Conservation (phyloP, 2,113 vertebrate genomes). For the Ovibos moschatus region DNA sequence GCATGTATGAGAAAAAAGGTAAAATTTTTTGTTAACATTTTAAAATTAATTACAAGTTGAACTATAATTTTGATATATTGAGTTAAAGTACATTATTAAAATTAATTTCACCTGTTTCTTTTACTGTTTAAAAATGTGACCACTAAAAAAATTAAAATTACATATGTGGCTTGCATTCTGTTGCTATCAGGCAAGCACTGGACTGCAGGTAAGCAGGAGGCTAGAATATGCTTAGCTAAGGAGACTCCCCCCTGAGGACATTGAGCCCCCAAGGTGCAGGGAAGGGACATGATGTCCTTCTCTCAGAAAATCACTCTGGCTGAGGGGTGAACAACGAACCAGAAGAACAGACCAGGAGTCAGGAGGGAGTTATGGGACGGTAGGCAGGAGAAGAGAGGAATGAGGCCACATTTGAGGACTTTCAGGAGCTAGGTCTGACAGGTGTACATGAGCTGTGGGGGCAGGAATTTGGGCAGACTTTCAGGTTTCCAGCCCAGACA, state of each 20-base stretch:
- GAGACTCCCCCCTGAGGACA: background rate
- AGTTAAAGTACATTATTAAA: slow-evolving; percentile 3
- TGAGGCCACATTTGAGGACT: background rate
- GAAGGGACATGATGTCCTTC: background rate
- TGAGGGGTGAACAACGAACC: background rate
- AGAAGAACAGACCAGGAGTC: background rate
- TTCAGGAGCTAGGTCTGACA: background rate
- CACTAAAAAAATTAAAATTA: background rate
- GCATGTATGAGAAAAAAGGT: background rate
- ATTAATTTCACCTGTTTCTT: background rate
- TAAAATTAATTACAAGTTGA: background rate
- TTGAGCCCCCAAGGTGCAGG: background rate
- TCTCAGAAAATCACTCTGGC: background rate
- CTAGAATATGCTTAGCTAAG: background rate
- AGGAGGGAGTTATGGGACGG: background rate
- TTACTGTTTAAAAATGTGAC: background rate
- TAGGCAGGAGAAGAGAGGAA: background rate
- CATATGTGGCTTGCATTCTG: background rate
- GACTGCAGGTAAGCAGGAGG: background rate
- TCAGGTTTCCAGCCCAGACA: background rate
- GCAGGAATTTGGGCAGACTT: background rate
- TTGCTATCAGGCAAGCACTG: background rate
- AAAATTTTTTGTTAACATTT: background rate
- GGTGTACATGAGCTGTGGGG: background rate
- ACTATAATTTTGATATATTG: background rate